Conservation (phyloP, 2,888 invertebrate genomes). For the Ormia ochracea region DNA sequence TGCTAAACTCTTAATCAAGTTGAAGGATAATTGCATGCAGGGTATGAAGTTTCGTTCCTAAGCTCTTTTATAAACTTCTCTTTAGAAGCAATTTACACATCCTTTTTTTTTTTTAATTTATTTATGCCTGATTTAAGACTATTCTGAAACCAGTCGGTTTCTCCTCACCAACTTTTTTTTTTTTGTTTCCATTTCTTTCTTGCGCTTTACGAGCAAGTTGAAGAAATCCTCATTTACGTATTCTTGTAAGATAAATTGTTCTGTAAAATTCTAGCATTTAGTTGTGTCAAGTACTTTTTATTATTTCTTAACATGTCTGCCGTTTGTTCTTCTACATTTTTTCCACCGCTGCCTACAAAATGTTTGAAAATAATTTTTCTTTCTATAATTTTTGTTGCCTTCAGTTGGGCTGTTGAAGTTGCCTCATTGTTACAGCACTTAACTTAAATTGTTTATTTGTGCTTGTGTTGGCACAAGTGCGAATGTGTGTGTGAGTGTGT, state of each 20-base stretch:
- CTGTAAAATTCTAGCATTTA: conserved; percentile 9
- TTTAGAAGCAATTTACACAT: too few relatives aligned
- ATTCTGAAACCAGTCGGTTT: too few relatives aligned
- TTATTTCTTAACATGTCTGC: conserved; percentile 43
- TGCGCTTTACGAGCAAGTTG: conserved; percentile 12
- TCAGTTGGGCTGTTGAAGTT: conserved; percentile 15
- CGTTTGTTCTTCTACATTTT: not conserved
- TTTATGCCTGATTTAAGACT: too few relatives aligned
- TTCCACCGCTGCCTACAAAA: conserved; percentile 10
- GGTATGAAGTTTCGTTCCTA: too few relatives aligned
- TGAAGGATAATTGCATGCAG: too few relatives aligned
- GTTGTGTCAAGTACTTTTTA: conserved; percentile 50
- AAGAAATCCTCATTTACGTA: conserved; percentile 25
- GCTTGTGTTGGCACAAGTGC: not conserved
- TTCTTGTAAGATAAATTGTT: conserved; percentile 42
- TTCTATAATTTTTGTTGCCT: conserved; percentile 16
- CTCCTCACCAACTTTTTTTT: not conserved
- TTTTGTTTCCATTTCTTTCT: not conserved
- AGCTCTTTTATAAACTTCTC: too few relatives aligned
- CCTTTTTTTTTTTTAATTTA: too few relatives aligned
- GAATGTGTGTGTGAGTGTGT: not conserved
- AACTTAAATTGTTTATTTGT: conserved; percentile 55
- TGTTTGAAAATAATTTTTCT: conserved; percentile 18
- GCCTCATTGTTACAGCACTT: conserved; percentile 41
- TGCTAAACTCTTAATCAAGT: too few relatives aligned